Evolutionary conservation across 2,797 vertebrate species (phyloP).

Genomic region (Intellagama lesueurii): DNA sequence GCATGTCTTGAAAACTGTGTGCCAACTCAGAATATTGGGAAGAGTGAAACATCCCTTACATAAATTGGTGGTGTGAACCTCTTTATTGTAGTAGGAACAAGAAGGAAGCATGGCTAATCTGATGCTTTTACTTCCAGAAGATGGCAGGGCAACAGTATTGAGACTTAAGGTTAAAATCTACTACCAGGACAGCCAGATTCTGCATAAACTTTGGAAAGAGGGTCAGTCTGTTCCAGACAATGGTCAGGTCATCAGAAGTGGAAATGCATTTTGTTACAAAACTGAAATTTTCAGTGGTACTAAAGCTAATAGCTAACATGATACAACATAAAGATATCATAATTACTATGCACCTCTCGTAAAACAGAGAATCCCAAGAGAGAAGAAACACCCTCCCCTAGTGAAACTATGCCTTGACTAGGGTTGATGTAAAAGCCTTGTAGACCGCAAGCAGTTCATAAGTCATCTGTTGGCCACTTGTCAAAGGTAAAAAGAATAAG

Average conservation of each 20-base stretch:
- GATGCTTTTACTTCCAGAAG: not conserved
- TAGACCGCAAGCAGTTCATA: too few relatives aligned
- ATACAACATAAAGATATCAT: not conserved
- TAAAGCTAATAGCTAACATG: not conserved
- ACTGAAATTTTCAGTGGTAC: not conserved
- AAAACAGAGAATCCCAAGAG: not conserved
- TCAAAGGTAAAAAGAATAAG: not conserved
- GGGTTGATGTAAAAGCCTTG: not conserved
- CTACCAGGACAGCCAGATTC: not conserved
- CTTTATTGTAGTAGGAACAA: not conserved
- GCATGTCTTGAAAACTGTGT: not conserved
- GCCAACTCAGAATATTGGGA: not conserved
- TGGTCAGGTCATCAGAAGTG: not conserved
- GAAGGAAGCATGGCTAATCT: not conserved
- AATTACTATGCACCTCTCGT: not conserved
- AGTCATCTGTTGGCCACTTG: not conserved
- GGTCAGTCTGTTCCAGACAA: not conserved
- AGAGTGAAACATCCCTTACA: not conserved
- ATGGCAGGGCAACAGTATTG: not conserved
- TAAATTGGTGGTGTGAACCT: not conserved
- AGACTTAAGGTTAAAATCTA: not conserved
- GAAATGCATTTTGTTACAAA: not conserved
- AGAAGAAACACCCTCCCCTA: not conserved
- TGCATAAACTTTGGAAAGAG: not conserved
- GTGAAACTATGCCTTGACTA: not conserved